Evolutionary conservation across 1,140 invertebrate species (phyloP), one percentile per base, ranked within the genome.

Genomic region (Tetramorium alpestre): DNA sequence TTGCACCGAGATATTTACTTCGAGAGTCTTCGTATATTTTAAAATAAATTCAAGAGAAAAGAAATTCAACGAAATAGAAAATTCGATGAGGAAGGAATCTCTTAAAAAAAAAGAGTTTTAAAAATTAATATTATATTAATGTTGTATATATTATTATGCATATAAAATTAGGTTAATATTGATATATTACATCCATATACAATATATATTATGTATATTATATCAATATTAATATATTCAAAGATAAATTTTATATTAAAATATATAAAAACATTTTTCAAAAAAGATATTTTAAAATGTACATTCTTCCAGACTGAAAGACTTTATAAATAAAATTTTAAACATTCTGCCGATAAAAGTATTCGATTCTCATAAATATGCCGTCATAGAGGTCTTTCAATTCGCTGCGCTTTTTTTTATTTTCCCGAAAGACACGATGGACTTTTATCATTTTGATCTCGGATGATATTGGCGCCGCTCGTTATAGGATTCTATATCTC

Each of bases 401-500:
- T 82, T 73, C 51, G 69, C 4, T 18, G 69, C 80, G 69, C n/a
- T 84, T 84, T 75, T 73, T 75, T 75, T 84, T 75, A 84, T 75
- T 75, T 75, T 28, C 4, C 54, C 80, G 54, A 84, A 75, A 84
- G 80, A 84, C 69, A 28, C 80, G 69, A 28, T 62, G 51, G 41
- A 54, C 78, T 86, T 33, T 86, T 86, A 86, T 86, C 85, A 80
- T 89, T 85, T 73, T 70, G 88, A 90, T 90, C 86, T 67, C 73
- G 22, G 51, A 85, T 28, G 77, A 84, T 87, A 89, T 85, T 77
- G 85, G 86, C 60, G 18, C 33, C 25, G 41, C 88, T 81, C 58
- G 22, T 78, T 76, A n/a, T 47, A 49, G 88, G 73, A 90, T 90
- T 90, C 73, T 81, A 90, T 90, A 90, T 90, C 86, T 69, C 88